A percentile compares a stretch with the other conserved stretches of the same genome.
phyloP scores from a whole-genome alignment of 2,888 invertebrate genomes.

The Nebria salina region DNA sequence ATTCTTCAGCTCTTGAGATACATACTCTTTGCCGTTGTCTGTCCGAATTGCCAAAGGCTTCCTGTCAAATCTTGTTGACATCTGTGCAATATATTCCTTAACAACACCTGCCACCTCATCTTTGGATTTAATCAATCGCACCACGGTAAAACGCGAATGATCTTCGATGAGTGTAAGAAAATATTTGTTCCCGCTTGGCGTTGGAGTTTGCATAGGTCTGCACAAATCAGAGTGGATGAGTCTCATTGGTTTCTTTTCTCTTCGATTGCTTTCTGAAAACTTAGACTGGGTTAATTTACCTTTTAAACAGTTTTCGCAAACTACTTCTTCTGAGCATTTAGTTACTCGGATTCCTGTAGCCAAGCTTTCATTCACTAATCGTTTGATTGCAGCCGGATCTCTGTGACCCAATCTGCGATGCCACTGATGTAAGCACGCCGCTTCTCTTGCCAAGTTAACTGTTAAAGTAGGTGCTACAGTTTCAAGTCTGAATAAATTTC shows the following conservation, averaged over 20 bases:
- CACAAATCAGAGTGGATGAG: not conserved
- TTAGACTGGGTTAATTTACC: no score
- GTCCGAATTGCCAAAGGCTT: conserved; percentile 49
- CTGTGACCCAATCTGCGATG: no score
- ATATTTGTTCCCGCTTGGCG: conserved; percentile 52
- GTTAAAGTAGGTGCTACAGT: no score
- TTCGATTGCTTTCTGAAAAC: no score
- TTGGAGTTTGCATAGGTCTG: conserved; percentile 53
- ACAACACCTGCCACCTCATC: conserved; percentile 51
- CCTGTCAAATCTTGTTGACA: conserved; percentile 50
- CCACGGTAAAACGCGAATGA: conserved; percentile 40
- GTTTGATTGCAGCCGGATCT: no score
- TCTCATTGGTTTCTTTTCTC: conserved; percentile 7
- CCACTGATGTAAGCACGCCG: no score
- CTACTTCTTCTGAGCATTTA: no score
- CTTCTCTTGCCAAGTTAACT: no score
- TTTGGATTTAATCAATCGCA: conserved; percentile 56
- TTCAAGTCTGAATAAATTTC: no score
- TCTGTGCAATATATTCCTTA: conserved; percentile 49
- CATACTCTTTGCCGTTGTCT: conserved; percentile 51
- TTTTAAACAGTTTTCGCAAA: no score
- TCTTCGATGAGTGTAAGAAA: conserved; percentile 58
- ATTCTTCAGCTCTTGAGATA: conserved; percentile 36
- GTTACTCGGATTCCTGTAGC: no score
- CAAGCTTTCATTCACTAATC: no score